Evolutionary conservation across 2,888 invertebrate species (phyloP).

Genomic region (Ennomos fuscantarius): DNA sequence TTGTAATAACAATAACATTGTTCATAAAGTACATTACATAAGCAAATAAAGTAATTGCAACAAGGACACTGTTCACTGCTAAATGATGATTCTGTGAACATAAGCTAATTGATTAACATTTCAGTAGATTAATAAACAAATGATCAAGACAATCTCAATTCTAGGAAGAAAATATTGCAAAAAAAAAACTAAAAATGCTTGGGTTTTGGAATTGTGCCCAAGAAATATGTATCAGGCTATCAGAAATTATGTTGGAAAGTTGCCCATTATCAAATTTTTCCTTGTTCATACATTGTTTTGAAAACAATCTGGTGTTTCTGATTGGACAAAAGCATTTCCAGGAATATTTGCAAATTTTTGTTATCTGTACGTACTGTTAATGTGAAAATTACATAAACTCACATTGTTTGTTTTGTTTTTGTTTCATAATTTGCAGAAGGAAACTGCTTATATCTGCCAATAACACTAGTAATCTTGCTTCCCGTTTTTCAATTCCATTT

Average conservation of each 20-base stretch:
- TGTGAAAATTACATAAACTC: conserved; percentile 1
- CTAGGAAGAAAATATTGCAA: neutral
- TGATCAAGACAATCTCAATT: no score
- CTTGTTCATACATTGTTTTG: conserved; percentile 24
- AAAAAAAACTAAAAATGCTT: neutral
- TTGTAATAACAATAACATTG: conserved; percentile 24
- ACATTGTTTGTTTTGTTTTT: neutral
- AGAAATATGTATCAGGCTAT: conserved; percentile 22
- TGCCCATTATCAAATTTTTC: conserved; percentile 32
- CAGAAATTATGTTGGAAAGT: conserved; percentile 24
- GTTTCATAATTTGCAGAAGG: neutral
- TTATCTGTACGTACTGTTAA: conserved; percentile 6
- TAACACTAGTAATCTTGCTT: no score
- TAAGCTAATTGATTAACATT: neutral
- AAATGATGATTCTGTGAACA: conserved; percentile 11
- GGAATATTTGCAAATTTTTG: conserved; percentile 9
- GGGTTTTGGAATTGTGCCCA: conserved; percentile 34
- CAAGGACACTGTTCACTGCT: conserved; percentile 4
- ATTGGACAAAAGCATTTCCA: conserved; percentile 20
- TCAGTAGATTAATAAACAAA: neutral
- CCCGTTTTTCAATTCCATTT: no score
- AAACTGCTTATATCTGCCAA: no score
- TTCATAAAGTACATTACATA: conserved; percentile 22
- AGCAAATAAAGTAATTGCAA: conserved; percentile 22
- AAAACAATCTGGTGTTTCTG: conserved; percentile 21